These are phyloP conservation scores for Rhynchotus rufescens DNA, from an alignment of 2,797 vertebrate genomes.

Conservation along the genomic window DNA sequence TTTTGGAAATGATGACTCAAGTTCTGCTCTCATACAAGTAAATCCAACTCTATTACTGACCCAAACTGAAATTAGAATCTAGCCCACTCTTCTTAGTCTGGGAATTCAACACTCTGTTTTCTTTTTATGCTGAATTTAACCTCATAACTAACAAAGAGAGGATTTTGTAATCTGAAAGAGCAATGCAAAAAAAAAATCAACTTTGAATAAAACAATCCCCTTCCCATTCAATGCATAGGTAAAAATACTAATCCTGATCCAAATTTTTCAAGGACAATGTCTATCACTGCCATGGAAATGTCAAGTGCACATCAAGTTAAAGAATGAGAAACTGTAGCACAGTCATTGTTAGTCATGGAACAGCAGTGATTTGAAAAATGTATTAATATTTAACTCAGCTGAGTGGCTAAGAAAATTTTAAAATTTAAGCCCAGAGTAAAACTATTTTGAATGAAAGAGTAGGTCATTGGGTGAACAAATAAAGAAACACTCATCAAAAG, in stretches of 20 bases:
- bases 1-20: not conserved
- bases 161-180: not conserved
- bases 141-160: not conserved
- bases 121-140: not conserved
- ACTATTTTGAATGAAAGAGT: not conserved
- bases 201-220: not conserved
- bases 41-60: not conserved
- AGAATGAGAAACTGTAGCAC: not conserved
- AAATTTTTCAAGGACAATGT: not conserved
- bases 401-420: not conserved
- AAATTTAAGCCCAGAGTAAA: not conserved
- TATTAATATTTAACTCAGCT: not conserved
- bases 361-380: not conserved
- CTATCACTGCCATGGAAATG: not conserved
- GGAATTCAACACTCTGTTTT: not conserved
- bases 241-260: not conserved
- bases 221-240: not conserved
- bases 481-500: not conserved
- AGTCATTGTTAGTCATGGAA: not conserved
- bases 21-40: not conserved
- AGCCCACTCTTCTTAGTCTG: not conserved
- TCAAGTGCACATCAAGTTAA: not conserved
- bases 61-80: not conserved
- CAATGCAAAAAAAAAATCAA: not conserved
- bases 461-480: not conserved